phyloP scores from a whole-genome alignment of 2,113 vertebrate species.

The Cyanoderma ruficeps region DNA sequence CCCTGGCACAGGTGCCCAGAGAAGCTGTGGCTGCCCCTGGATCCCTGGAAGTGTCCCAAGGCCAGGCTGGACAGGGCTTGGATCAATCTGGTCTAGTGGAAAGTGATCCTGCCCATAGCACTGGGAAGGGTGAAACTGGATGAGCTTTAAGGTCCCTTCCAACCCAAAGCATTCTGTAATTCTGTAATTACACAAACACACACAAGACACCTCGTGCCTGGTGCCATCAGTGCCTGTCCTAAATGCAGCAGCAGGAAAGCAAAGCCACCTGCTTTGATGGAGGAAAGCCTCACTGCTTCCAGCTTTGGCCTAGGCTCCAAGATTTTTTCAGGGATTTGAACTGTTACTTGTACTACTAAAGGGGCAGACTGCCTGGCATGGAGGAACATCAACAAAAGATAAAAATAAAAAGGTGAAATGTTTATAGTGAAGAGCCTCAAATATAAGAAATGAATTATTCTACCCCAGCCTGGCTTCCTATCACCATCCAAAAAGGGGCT shows the following conservation, averaged over 20 bases:
- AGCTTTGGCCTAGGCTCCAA: not conserved
- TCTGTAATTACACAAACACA: not conserved
- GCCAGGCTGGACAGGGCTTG: not conserved
- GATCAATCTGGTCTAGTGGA: not conserved
- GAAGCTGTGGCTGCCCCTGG: not conserved
- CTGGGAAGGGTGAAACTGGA: not conserved
- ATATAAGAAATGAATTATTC: not conserved
- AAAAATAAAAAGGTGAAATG: not conserved
- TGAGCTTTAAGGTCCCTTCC: not conserved
- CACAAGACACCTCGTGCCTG: not conserved
- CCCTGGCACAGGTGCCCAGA: not conserved
- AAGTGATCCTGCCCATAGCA: not conserved
- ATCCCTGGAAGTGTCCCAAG: not conserved
- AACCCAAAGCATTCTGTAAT: not conserved
- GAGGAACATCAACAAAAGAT: not conserved
- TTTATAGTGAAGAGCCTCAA: not conserved
- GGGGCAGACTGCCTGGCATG: not conserved
- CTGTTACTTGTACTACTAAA: not conserved
- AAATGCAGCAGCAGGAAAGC: not conserved
- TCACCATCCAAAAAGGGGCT: not conserved
- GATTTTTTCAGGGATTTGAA: not conserved
- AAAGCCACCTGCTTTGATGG: not conserved
- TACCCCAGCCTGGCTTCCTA: not conserved
- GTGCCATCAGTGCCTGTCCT: not conserved
- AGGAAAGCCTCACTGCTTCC: not conserved